Conservation (phyloP, 2,888 invertebrate genomes). For the Holacanthella duospinosa region DNA sequence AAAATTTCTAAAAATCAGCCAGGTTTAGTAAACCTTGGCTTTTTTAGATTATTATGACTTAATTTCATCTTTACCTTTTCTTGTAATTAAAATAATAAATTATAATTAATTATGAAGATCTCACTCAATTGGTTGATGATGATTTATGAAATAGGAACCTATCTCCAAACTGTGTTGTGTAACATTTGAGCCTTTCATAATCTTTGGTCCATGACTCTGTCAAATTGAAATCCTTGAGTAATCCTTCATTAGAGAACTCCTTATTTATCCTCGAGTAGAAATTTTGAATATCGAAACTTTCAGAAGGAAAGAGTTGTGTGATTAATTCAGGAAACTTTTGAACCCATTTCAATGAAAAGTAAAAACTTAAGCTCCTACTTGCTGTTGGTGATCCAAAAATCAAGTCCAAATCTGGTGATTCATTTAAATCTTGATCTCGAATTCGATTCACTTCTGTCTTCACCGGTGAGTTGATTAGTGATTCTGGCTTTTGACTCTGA, state of each 20-base stretch:
- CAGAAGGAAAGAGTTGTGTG: constrained; percentile 33
- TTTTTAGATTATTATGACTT: no score
- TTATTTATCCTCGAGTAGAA: constrained; percentile 29
- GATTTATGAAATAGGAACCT: constrained; percentile 34
- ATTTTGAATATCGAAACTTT: constrained; percentile 34
- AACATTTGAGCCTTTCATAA: constrained; percentile 27
- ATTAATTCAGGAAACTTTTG: constrained; percentile 33
- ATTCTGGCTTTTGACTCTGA: not conserved
- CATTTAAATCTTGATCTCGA: not conserved
- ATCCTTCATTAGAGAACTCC: constrained; percentile 25
- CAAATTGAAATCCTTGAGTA: constrained; percentile 29
- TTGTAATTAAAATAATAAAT: no score
- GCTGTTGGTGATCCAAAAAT: constrained; percentile 28
- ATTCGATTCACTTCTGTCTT: not conserved
- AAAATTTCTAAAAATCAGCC: no score
- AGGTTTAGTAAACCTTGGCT: no score
- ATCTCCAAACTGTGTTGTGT: constrained; percentile 27
- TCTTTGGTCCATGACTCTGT: constrained; percentile 27
- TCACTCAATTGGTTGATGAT: constrained; percentile 22
- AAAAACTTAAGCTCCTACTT: constrained; percentile 29
- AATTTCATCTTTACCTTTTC: no score
- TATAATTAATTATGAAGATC: no score
- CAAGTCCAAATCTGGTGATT: constrained; percentile 29
- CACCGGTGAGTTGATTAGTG: not conserved
- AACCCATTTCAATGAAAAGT: constrained; percentile 35